These are phyloP conservation scores for Arrhamphus sclerolepis DNA, from an alignment of 2,797 vertebrate species.

Conservation along the genomic window DNA sequence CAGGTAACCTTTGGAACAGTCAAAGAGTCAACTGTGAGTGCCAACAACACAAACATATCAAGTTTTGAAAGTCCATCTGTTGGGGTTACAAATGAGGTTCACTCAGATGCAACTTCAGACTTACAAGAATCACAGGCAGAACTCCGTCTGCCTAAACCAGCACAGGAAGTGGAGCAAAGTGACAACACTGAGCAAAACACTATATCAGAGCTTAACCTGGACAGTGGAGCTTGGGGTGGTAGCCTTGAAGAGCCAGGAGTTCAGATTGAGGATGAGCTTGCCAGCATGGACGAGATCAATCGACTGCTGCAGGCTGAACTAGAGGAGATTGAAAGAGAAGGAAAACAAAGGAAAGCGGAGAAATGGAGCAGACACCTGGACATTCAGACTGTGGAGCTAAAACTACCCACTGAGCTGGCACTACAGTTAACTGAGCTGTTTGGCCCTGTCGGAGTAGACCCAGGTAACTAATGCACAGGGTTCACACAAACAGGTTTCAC, in stretches of 20 bases:
- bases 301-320: constrained; percentile 64
- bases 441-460: constrained; percentile 93
- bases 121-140: constrained; percentile 18
- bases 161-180: constrained; percentile 15
- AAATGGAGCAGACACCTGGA: constrained; percentile 71
- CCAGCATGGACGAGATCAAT: constrained; percentile 59
- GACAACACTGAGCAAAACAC: constrained; percentile 2
- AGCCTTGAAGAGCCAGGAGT: constrained; percentile 27
- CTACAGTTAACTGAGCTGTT: constrained; percentile 94
- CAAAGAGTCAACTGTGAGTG: constrained; percentile 9
- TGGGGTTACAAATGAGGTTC: constrained; percentile 13
- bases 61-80: constrained; percentile 10
- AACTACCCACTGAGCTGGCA: constrained; percentile 92
- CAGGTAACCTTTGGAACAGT: neutral
- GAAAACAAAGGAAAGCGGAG: constrained; percentile 56
- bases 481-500: too few relatives aligned
- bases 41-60: neutral
- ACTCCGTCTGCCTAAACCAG: neutral
- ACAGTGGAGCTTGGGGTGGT: constrained; percentile 4
- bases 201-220: constrained; percentile 9
- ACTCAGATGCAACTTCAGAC: constrained; percentile 8
- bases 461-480: constrained; percentile 83
- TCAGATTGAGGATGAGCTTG: constrained; percentile 54
- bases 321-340: constrained; percentile 66
- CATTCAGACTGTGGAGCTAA: constrained; percentile 91